Evolutionary conservation across 2,888 invertebrate species (phyloP), one percentile per base, ranked within the genome.

Genomic region (Tetranychus truncatus): DNA sequence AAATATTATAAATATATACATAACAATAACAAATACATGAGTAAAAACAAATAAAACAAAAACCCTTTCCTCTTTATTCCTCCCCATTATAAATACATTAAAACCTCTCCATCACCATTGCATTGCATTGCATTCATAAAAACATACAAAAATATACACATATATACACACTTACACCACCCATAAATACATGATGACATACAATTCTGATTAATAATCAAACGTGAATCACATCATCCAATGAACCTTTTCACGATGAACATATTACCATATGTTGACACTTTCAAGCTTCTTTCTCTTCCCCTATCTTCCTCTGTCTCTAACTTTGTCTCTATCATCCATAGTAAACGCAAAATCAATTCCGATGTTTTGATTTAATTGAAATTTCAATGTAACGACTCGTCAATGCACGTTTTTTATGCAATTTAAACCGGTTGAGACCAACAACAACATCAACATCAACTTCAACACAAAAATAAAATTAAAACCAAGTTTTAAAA

Each of bases 1-100:
- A 55, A 55, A 55, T 55, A 55, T 55, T 55, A 55, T 55, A 55
- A 55, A 55, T 55, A 55, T 55, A 55, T 55, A 55, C 55, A 55
- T 55, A 55, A 34, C 34, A 9, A 55, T 55, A 15, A 55, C 15
- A n/a, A 15, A 46, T 46, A 8, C 55, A 55, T 55, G 6, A 55
- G 11, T 55, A 15, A 55, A 9, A 55, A 55, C 55, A 55, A 55
- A 55, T 15, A 55, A 55, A 55, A 55, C 6, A 6, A 55, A 55
- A 55, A 15, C 55, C 34, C 5, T 34, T 34, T 34, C 34, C 34
- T 34, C 34, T 5, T 3, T 3, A 34, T 34, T 34, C 34, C 34
- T 34, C 34, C 34, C 34, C 34, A 34, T 34, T 34, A 34, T 34
- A 34, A 34, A 34, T 15, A 55, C 55, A 55, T 15, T 15, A 55